Evolutionary conservation across 2,888 invertebrate genomes (phyloP).

Genomic region (Suillia variegata): DNA sequence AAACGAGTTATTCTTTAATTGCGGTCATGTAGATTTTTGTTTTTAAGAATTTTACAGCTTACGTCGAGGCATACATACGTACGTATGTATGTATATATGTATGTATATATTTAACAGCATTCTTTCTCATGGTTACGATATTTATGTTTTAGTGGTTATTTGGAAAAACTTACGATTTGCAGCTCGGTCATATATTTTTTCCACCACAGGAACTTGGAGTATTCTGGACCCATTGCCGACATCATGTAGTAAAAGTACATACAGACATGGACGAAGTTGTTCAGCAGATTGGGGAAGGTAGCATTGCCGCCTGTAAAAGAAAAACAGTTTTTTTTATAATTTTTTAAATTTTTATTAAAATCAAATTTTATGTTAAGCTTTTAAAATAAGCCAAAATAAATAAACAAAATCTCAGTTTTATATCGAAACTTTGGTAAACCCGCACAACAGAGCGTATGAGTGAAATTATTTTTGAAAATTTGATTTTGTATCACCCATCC

Average conservation of each 20-base stretch:
- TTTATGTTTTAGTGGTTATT: too few species aligned
- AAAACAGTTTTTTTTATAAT: too few species aligned
- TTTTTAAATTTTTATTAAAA: too few species aligned
- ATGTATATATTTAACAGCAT: too few species aligned
- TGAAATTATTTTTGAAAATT: not conserved
- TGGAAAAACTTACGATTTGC: conserved; percentile 79
- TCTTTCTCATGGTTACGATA: too few species aligned
- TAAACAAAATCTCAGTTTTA: too few species aligned
- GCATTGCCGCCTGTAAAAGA: conserved; percentile 65
- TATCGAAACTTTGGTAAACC: not conserved
- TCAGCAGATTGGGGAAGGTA: conserved; percentile 69
- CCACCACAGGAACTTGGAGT: conserved; percentile 91
- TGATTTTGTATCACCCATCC: not conserved
- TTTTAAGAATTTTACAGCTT: too few species aligned
- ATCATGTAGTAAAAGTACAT: conserved; percentile 95
- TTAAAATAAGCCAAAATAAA: too few species aligned
- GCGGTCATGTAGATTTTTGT: too few species aligned
- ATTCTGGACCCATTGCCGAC: conserved; percentile 86
- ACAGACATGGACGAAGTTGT: conserved; percentile 92
- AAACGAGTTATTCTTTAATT: not conserved
- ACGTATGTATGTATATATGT: too few species aligned
- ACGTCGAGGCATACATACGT: too few species aligned
- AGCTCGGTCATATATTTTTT: conserved; percentile 91
- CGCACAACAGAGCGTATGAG: not conserved
- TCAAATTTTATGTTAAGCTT: too few species aligned